phyloP scores from a whole-genome alignment of 2,888 invertebrate genomes.

The Morpho helenor region DNA sequence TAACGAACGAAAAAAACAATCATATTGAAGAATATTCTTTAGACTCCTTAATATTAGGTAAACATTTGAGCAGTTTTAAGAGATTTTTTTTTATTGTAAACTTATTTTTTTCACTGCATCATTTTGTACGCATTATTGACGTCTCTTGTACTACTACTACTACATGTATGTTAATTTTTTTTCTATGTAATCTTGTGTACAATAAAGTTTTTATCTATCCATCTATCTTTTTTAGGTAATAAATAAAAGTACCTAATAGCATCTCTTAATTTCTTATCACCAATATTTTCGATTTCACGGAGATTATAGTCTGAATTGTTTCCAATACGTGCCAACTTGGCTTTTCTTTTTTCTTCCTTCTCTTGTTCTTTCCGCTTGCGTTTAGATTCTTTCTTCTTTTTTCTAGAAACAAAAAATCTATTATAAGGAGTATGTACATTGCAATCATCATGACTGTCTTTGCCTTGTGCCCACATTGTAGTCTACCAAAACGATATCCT shows the following conservation, averaged over 20 bases:
- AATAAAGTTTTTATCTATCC: too few relatives aligned
- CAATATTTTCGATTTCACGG: constrained; percentile 81
- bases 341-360: constrained; percentile 84
- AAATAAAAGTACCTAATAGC: constrained; percentile 78
- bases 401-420: constrained; percentile 41
- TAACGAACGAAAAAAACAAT: constrained; percentile 4
- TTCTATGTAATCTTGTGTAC: too few relatives aligned
- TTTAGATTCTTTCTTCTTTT: constrained; percentile 86
- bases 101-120: too few relatives aligned
- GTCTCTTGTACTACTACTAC: too few relatives aligned
- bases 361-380: constrained; percentile 85
- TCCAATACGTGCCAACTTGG: constrained; percentile 79
- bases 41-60: not conserved
- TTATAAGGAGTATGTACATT: not conserved
- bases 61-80: not conserved
- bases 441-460: too few relatives aligned
- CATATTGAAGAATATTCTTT: not conserved
- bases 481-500: too few relatives aligned
- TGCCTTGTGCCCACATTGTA: too few relatives aligned
- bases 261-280: constrained; percentile 82
- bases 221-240: not conserved
- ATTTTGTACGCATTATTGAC: too few relatives aligned
- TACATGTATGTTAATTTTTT: too few relatives aligned
- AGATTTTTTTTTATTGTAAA: too few relatives aligned
- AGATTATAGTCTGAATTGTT: constrained; percentile 80